Percentiles rank a stretch among this genome's conserved stretches.
These are phyloP conservation scores for Orchestes rusci DNA, from an alignment of 2,888 invertebrate genomes.

Conservation along the genomic window DNA sequence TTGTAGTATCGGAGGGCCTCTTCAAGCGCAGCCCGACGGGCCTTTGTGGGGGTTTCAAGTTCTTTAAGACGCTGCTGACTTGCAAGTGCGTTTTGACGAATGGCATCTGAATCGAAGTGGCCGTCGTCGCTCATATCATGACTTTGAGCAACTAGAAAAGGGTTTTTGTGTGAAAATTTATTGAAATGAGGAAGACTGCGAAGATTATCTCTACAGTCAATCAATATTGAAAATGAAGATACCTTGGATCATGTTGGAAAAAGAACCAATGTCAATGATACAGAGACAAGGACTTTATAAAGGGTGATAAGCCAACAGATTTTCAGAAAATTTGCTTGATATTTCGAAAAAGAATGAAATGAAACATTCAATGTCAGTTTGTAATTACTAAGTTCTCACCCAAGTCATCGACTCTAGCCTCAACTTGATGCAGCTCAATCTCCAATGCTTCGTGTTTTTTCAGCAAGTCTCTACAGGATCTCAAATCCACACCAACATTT, in stretches of 20 bases:
- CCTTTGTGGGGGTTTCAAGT: constrained; percentile 64
- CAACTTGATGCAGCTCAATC: constrained; percentile 77
- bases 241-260: too few species aligned
- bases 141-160: constrained; percentile 62
- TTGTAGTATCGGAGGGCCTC: constrained; percentile 83
- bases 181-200: not conserved
- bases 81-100: constrained; percentile 68
- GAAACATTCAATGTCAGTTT: not conserved
- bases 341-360: not conserved
- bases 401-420: constrained; percentile 64
- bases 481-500: constrained; percentile 81
- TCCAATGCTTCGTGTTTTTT: constrained; percentile 86
- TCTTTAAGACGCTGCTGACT: constrained; percentile 64
- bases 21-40: constrained; percentile 69
- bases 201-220: too few species aligned
- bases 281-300: too few species aligned
- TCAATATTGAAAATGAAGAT: too few species aligned
- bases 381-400: too few species aligned
- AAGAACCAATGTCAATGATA: too few species aligned
- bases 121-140: constrained; percentile 88
- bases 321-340: too few species aligned
- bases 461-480: constrained; percentile 76
- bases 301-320: too few species aligned
- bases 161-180: not conserved
- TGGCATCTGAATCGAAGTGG: constrained; percentile 88